Conservation (phyloP, 2,888 invertebrate species). For the Mesorhabditis belari region DNA sequence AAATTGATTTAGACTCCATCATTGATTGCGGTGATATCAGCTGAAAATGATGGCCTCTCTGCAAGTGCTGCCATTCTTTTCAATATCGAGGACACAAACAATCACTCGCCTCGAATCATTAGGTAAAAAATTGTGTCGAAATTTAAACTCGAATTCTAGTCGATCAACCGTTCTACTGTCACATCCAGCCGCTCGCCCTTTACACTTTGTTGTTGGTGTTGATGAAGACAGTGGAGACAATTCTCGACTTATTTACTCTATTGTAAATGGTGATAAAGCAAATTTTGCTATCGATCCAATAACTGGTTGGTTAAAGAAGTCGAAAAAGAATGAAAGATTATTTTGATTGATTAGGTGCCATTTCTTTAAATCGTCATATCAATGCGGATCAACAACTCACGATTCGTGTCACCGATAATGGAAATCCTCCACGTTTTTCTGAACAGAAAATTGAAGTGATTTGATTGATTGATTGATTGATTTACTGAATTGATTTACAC, state of each 20-base stretch:
- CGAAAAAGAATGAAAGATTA: slow-evolving; percentile 4
- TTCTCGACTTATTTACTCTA: neutral
- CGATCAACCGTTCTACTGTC: slow-evolving; percentile 1
- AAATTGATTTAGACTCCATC: slow-evolving; percentile 8
- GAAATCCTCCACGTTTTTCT: slow-evolving; percentile 15
- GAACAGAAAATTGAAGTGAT: slow-evolving; percentile 24
- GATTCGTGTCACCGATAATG: slow-evolving; percentile 22
- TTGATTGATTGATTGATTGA: neutral
- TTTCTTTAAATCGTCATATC: slow-evolving; percentile 8
- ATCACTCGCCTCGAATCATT: slow-evolving; percentile 84
- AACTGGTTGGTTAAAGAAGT: slow-evolving; percentile 8
- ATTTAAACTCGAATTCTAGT: slow-evolving; percentile 1
- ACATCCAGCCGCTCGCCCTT: slow-evolving; percentile 4
- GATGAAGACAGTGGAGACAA: slow-evolving; percentile 11
- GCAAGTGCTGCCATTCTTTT: slow-evolving; percentile 58
- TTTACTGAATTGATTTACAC: no score
- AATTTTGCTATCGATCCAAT: slow-evolving; percentile 1
- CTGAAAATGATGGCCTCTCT: slow-evolving; percentile 11
- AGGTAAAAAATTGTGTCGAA: slow-evolving; percentile 45
- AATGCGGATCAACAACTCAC: slow-evolving; percentile 8
- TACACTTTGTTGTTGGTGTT: slow-evolving; percentile 29
- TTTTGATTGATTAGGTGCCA: slow-evolving; percentile 8
- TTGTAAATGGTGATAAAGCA: neutral
- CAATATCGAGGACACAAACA: slow-evolving; percentile 71
- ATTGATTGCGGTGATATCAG: slow-evolving; percentile 18